Evolutionary conservation across 2,888 invertebrate species (phyloP).

Genomic region (Brachylomia viminalis): DNA sequence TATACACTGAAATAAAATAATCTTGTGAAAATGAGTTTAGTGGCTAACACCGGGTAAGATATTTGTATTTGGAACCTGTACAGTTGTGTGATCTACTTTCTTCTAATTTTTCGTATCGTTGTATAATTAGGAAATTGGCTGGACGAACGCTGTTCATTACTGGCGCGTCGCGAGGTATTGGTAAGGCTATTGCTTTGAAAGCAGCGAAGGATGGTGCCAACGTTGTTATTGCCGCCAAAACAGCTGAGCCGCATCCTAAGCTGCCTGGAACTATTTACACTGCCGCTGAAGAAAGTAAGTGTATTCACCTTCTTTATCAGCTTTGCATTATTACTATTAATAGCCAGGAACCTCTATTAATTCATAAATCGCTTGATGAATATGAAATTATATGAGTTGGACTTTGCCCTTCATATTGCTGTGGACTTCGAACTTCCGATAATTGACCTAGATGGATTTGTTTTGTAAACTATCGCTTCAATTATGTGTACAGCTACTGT

Average conservation of each 20-base stretch:
- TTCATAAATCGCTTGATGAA: slow-evolving; percentile 53
- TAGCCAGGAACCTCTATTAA: slow-evolving; percentile 22
- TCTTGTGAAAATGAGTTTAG: slow-evolving; percentile 84
- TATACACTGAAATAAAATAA: slow-evolving; percentile 31
- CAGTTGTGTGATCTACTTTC: slow-evolving; percentile 55
- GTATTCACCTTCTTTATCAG: slow-evolving; percentile 8
- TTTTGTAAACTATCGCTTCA: slow-evolving; percentile 47
- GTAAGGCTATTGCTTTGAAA: slow-evolving; percentile 98
- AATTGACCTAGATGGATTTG: slow-evolving; percentile 55
- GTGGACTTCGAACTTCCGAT: slow-evolving; percentile 52
- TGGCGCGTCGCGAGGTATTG: slow-evolving; percentile 99
- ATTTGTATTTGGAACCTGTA: slow-evolving; percentile 35
- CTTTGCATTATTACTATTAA: background rate
- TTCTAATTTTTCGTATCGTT: slow-evolving; percentile 61
- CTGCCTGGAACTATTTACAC: slow-evolving; percentile 97
- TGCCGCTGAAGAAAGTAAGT: slow-evolving; percentile 96
- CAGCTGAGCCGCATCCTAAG: slow-evolving; percentile 97
- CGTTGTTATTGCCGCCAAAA: slow-evolving; percentile 97
- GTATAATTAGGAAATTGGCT: slow-evolving; percentile 90
- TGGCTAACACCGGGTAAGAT: slow-evolving; percentile 88
- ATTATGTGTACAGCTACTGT: slow-evolving; percentile 62
- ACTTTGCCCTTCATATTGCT: slow-evolving; percentile 76
- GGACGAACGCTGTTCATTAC: slow-evolving; percentile 98
- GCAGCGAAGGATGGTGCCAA: slow-evolving; percentile 98
- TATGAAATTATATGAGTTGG: slow-evolving; percentile 67